Conservation (phyloP, 2,113 vertebrate genomes). For the Entosphenus tridentatus region DNA sequence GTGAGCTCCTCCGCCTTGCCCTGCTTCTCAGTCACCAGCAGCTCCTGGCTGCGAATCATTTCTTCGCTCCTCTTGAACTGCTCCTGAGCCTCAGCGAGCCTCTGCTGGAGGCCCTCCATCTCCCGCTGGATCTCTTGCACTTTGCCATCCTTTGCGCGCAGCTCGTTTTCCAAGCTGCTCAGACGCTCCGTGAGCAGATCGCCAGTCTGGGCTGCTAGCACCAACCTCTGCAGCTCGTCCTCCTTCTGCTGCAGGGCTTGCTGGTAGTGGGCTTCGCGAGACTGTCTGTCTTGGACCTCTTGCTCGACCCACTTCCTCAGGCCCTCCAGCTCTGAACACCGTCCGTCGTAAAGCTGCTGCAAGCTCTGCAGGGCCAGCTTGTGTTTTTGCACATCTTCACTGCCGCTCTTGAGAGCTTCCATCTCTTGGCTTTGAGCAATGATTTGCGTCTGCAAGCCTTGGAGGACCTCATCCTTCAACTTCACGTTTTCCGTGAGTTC, state of each 20-base stretch:
- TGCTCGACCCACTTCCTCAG: neutral
- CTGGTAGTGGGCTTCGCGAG: neutral
- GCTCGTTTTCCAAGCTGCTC: slow-evolving; percentile 32
- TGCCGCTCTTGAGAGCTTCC: too few relatives aligned
- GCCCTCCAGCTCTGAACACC: neutral
- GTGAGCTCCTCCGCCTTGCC: slow-evolving; percentile 19
- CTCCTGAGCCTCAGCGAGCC: slow-evolving; percentile 23
- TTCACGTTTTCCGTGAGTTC: neutral
- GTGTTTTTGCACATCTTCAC: neutral
- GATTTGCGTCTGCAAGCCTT: neutral
- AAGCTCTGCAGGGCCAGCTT: neutral
- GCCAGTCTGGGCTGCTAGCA: neutral
- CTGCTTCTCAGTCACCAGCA: slow-evolving; percentile 34
- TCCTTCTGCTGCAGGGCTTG: slow-evolving; percentile 13
- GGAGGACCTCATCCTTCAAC: slow-evolving; percentile 1
- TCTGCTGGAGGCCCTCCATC: slow-evolving; percentile 26
- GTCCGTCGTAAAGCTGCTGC: neutral
- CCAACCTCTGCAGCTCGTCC: slow-evolving; percentile 18
- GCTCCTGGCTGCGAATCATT: slow-evolving; percentile 25
- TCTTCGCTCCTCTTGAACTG: slow-evolving; percentile 16
- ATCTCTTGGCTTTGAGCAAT: too few relatives aligned
- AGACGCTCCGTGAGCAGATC: slow-evolving; percentile 43
- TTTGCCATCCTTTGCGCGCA: slow-evolving; percentile 40
- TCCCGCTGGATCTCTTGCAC: slow-evolving; percentile 40
- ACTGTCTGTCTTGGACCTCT: too few relatives aligned